Percentiles rank a stretch among this genome's conserved stretches.
phyloP scores from a whole-genome alignment of 2,113 vertebrate species.

The Microcebus ravelobensis region DNA sequence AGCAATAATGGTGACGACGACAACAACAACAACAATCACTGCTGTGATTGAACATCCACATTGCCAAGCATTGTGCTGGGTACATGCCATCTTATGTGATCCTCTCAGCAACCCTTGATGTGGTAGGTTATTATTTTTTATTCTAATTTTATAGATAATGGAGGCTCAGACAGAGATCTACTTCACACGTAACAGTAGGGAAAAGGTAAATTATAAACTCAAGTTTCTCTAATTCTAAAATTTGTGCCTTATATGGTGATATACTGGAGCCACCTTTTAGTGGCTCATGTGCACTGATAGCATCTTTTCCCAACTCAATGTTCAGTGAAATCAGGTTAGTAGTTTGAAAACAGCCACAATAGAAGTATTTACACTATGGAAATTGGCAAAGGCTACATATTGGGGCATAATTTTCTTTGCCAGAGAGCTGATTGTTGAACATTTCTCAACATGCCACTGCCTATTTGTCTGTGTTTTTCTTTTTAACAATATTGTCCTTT shows the following conservation, averaged over 20 bases:
- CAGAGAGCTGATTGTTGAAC: not conserved
- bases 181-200: not conserved
- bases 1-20: not conserved
- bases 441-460: not conserved
- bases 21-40: not conserved
- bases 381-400: not conserved
- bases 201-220: not conserved
- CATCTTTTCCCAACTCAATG: not conserved
- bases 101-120: not conserved
- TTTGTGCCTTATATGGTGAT: not conserved
- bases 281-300: not conserved
- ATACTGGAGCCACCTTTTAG: not conserved
- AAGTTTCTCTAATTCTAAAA: not conserved
- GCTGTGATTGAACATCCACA: not conserved
- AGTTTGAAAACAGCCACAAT: not conserved
- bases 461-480: not conserved
- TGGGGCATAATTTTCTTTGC: not conserved
- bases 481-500: not conserved
- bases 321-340: not conserved
- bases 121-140: conserved; percentile 18
- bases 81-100: not conserved
- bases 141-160: not conserved
- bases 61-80: not conserved
- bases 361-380: not conserved
- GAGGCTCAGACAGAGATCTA: not conserved